Percentiles rank a stretch among this genome's conserved stretches.
Evolutionary conservation across 2,113 vertebrate species (phyloP).

Genomic region (Actenoides lindsayi): DNA sequence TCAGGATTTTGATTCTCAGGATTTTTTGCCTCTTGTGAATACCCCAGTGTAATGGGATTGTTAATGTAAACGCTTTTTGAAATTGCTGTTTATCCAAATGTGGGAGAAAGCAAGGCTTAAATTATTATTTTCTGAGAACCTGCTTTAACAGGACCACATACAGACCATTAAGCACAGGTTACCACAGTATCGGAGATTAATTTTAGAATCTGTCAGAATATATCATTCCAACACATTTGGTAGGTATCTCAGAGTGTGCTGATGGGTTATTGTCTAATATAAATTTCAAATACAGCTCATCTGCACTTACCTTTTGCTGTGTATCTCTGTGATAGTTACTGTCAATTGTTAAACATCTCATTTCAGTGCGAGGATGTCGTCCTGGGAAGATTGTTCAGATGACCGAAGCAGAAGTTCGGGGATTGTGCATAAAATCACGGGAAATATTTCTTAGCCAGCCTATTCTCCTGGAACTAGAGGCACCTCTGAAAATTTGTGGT

Average conservation of each 20-base stretch:
- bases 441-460: constrained; percentile 98
- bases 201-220: not conserved
- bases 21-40: not conserved
- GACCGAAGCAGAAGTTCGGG: constrained; percentile 94
- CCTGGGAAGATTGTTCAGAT: constrained; percentile 96
- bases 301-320: not conserved
- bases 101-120: not conserved
- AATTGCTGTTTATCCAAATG: not conserved
- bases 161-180: not conserved
- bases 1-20: not conserved
- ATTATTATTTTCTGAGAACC: not conserved
- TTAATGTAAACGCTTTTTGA: not conserved
- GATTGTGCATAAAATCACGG: constrained; percentile 94
- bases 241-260: not conserved
- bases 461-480: constrained; percentile 93
- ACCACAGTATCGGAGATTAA: not conserved
- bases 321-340: not conserved
- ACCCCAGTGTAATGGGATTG: not conserved
- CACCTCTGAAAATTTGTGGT: constrained; percentile 96
- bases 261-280: not conserved
- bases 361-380: constrained; percentile 92
- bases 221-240: not conserved
- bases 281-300: not conserved
- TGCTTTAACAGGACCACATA: not conserved
- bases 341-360: not conserved